A percentile compares a stretch with the other conserved stretches of the same genome.
phyloP scores from a whole-genome alignment of 53 echinoderm and acorn worm species.

The Arbacia lixula region DNA sequence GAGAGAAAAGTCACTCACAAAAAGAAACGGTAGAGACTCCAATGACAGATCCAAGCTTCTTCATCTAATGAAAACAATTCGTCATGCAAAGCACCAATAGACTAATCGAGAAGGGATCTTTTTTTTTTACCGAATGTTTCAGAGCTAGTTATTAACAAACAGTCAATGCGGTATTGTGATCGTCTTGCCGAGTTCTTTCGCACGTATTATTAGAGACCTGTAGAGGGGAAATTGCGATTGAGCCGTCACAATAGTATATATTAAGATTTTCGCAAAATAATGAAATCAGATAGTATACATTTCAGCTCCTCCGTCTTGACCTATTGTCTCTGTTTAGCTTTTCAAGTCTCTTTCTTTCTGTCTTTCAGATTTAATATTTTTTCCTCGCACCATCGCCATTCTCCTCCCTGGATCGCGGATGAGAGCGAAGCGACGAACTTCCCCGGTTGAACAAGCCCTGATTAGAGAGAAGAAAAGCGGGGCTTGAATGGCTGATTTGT shows the following conservation, averaged over 20 bases:
- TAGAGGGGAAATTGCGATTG: conserved; percentile 29
- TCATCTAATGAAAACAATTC: no score
- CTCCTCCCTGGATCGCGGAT: no score
- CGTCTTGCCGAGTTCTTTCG: neutral
- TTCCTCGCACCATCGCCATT: no score
- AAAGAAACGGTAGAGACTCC: no score
- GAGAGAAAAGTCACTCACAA: no score
- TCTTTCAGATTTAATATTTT: no score
- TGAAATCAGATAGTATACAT: conserved; percentile 29
- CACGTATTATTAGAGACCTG: neutral
- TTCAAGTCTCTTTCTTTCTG: conserved; percentile 3
- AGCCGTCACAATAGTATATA: conserved; percentile 22
- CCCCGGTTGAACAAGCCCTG: conserved; percentile 25
- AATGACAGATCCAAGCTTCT: no score
- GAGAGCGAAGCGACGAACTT: neutral
- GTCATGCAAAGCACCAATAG: no score
- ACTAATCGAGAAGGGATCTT: no score
- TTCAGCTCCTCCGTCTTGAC: conserved; percentile 9
- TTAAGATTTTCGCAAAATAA: conserved; percentile 43
- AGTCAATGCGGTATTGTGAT: conserved; percentile 16
- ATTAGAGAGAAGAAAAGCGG: conserved; percentile 26
- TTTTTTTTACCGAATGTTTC: conserved; percentile 13
- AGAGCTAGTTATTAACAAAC: neutral
- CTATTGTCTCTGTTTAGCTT: neutral
- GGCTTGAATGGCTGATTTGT: conserved; percentile 41